phyloP scores from a whole-genome alignment of 2,113 vertebrate species.

The Atractosteus spatula region DNA sequence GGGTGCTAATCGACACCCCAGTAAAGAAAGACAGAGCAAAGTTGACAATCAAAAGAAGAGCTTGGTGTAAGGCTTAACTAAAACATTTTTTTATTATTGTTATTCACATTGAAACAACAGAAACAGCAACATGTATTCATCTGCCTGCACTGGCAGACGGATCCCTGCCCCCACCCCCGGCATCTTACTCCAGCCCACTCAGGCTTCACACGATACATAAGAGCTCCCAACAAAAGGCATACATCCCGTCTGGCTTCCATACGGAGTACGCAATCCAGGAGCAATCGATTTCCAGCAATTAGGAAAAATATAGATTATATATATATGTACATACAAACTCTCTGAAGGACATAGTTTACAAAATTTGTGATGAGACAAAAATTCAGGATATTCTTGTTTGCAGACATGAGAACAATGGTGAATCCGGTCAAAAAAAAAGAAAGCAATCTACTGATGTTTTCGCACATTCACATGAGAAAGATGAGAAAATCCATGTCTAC shows the following conservation, averaged over 20 bases:
- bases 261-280: constrained; percentile 83
- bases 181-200: constrained; percentile 7
- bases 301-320: constrained; percentile 17
- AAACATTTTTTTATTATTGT: constrained; percentile 67
- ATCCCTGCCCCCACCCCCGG: constrained; percentile 23
- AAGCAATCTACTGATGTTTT: too few relatives aligned
- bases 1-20: background rate
- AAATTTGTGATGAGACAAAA: background rate
- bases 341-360: background rate
- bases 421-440: too few relatives aligned
- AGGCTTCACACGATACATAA: constrained; percentile 68
- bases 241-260: constrained; percentile 81
- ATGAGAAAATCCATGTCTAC: too few relatives aligned
- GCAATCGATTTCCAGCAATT: constrained; percentile 57
- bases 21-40: constrained; percentile 20
- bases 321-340: constrained; percentile 10
- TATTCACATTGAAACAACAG: constrained; percentile 76
- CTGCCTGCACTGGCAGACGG: background rate
- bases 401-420: too few relatives aligned
- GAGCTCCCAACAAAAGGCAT: constrained; percentile 68
- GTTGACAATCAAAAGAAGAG: constrained; percentile 52
- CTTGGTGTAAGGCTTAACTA: constrained; percentile 40
- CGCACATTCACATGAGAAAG: too few relatives aligned
- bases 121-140: constrained; percentile 44
- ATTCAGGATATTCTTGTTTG: too few relatives aligned